Evolutionary conservation across 1,140 invertebrate genomes (phyloP), one percentile per base, ranked within the genome.

Genomic region (Zaprionus ghesquierei): DNA sequence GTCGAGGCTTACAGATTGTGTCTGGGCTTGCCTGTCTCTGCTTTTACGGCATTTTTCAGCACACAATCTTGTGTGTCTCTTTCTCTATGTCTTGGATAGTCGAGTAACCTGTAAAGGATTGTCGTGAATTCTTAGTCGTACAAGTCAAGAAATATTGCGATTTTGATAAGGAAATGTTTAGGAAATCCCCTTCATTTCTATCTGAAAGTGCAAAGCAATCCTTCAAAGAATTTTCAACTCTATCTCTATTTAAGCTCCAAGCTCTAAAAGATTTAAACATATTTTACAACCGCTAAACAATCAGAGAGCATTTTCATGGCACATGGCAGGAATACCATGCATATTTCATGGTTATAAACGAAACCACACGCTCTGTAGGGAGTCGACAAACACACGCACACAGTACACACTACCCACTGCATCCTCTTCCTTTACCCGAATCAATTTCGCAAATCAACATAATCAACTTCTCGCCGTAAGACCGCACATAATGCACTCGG

Each of bases 391-490:
- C n/a, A n/a, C n/a, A n/a, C n/a, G n/a, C 8, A 22, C 20, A 5
- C 20, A 12, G 5, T 2, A 2, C 4, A 38, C 35, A 38, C n/a
- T n/a, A 41, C n/a, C 25, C 31, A 15, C 12, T 2, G 10, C 23
- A 50, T n/a, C 25, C 60, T 53, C 6, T n/a, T 25, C 35, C 23
- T n/a, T 23, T 49, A 33, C 38, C 20, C 53, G 74, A 89, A 87
- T 89, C 84, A 87, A 87, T 87, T 87, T 73, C 79, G 82, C 84
- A 87, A 87, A 87, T 87, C 82, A 87, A 87, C 84, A 84, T 87
- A 87, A 87, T 87, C 82, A 87, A 87, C 85, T 87, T 65, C 76
- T 69, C 72, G 69, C 76, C 65, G 75, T 86, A 87, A 86, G 81
- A 81, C 81, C 82, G 66, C 79, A 89, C 77, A 89, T 87, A 87